Percentiles rank a stretch among this genome's conserved stretches.
Conservation (phyloP, 1,140 invertebrate genomes). For the Zaprionus inermis region DNA sequence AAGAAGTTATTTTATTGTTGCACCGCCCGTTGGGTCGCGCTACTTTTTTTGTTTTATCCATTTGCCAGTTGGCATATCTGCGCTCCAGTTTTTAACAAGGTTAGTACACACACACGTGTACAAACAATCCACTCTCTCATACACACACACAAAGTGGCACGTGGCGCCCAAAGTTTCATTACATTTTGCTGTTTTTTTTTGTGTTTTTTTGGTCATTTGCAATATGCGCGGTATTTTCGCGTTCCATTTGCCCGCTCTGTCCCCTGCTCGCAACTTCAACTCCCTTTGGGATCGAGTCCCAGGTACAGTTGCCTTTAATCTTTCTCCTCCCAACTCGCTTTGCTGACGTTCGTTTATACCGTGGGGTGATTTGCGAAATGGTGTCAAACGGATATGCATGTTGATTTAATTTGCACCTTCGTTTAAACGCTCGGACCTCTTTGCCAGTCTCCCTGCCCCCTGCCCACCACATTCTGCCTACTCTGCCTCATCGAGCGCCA, state of each 20-base stretch:
- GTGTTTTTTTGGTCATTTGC: slow-evolving; percentile 74
- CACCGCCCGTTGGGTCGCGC: neutral
- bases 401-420: slow-evolving; percentile 82
- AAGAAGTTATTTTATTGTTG: slow-evolving; percentile 38
- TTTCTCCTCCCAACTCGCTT: neutral
- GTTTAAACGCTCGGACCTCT: slow-evolving; percentile 63
- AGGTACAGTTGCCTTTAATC: neutral
- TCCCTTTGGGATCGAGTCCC: slow-evolving; percentile 2
- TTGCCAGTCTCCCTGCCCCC: neutral
- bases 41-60: slow-evolving; percentile 8
- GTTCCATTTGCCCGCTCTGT: slow-evolving; percentile 2
- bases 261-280: neutral
- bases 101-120: slow-evolving; percentile 31
- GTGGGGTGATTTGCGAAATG: slow-evolving; percentile 63
- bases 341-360: slow-evolving; percentile 10
- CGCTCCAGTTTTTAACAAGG: slow-evolving; percentile 56
- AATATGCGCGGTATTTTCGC: slow-evolving; percentile 67
- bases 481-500: neutral
- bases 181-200: slow-evolving; percentile 34
- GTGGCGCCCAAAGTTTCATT: slow-evolving; percentile 34
- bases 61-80: slow-evolving; percentile 32
- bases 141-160: slow-evolving; percentile 23
- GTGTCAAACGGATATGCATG: slow-evolving; percentile 82
- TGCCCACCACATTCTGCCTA: neutral
- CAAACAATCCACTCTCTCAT: neutral